Evolutionary conservation across 2,113 vertebrate genomes (phyloP).

Genomic region (Mustela lutreola): DNA sequence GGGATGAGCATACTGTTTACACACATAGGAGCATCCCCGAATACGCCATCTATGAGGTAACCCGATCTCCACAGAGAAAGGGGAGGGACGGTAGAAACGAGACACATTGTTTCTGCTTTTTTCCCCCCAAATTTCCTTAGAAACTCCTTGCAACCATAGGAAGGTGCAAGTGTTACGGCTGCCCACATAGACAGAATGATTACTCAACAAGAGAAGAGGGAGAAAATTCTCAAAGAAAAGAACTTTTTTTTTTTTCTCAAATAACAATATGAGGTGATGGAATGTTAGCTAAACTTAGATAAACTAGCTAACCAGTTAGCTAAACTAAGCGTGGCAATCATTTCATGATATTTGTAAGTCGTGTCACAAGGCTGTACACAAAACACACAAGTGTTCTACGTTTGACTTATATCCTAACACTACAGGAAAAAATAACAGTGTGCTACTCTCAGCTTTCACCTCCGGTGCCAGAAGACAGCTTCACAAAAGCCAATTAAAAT

Average conservation of each 20-base stretch:
- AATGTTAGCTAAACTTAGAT: not conserved
- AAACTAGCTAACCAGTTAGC: not conserved
- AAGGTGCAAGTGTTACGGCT: not conserved
- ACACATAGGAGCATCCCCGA: not conserved
- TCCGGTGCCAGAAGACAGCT: not conserved
- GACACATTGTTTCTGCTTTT: not conserved
- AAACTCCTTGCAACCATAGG: not conserved
- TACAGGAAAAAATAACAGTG: not conserved
- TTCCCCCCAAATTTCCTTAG: not conserved
- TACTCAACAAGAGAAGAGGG: not conserved
- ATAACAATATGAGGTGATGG: not conserved
- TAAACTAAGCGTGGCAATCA: not conserved
- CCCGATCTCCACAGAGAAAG: not conserved
- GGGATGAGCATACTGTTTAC: not conserved
- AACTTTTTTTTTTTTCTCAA: not conserved
- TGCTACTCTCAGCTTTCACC: not conserved
- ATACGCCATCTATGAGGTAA: not conserved
- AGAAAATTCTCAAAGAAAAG: not conserved
- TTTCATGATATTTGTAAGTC: not conserved
- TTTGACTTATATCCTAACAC: not conserved
- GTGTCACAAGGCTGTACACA: not conserved
- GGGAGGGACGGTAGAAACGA: not conserved
- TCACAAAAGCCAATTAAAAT: conserved; percentile 12
- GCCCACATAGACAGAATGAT: not conserved
- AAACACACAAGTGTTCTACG: not conserved